Evolutionary conservation across 2,797 vertebrate species (phyloP), one percentile per base, ranked within the genome.

Genomic region (Aplochiton taeniatus): DNA sequence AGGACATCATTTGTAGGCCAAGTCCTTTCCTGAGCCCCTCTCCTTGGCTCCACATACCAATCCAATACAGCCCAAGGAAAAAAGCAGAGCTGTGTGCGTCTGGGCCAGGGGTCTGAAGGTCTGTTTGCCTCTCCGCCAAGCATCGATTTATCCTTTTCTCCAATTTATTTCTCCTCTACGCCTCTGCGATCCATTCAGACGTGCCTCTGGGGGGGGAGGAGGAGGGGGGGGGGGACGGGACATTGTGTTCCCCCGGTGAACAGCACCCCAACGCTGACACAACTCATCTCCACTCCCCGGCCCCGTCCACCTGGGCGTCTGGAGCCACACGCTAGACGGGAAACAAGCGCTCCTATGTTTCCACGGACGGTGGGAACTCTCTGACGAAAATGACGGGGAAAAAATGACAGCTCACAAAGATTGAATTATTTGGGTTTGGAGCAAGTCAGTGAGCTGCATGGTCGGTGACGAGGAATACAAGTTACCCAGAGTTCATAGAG

Each of bases 131-230:
- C 88, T 89, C 85, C 68, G 82, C 85, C 84, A 79, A 89, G 86
- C 85, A 92, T 92, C 84, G 91, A 92, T 92, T 92, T 90, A 89
- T 91, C 88, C 86, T 88, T 88, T 90, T 88, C 88, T 90, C 84
- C 90, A 91, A 91, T 91, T 92, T 90, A 91, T 89, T 91, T 90
- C 87, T 89, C 81, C 86, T 89, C 87, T 83, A 84, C 79, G 81
- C 82, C 76, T 82, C 82, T 80, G 77, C 83, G 66, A 90, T 90
- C 86, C 84, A 89, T 89, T 89, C 88, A 78, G 75, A 85, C 84
- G 73, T 86, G 88, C 88, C 90, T 89, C 87, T 83, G 78, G 88
- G 88, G 71, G 89, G 81, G 85, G 75, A 70, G 87, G 84, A 77
- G 83, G 81, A 86, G 75, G 72, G 87, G 84, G 78, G 83, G 16